Evolutionary conservation across 2,113 vertebrate genomes (phyloP).

Genomic region (Himantopus leucocephalus): DNA sequence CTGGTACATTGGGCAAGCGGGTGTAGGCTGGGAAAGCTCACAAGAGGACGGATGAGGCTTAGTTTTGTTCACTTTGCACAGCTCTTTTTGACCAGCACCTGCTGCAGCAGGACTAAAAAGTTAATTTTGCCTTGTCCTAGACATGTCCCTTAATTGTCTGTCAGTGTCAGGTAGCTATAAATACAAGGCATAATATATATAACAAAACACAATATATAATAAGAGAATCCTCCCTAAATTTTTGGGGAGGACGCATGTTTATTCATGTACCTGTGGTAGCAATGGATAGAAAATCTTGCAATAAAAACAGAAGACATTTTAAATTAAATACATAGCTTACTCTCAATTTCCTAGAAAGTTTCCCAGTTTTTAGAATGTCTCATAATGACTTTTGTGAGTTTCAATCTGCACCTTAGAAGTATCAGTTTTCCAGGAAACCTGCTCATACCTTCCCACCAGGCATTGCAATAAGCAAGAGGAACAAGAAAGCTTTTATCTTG

Average conservation of each 20-base stretch:
- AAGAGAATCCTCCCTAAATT: background rate
- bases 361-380: background rate
- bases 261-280: rapidly evolving
- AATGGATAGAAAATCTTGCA: background rate
- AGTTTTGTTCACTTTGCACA: background rate
- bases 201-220: background rate
- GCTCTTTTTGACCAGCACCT: background rate
- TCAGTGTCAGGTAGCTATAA: background rate
- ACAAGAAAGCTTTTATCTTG: background rate
- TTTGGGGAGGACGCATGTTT: rapidly evolving
- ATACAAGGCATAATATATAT: background rate
- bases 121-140: background rate
- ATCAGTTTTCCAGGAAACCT: background rate
- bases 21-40: background rate
- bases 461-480: background rate
- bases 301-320: rapidly evolving
- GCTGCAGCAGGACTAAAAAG: background rate
- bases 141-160: background rate
- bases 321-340: background rate
- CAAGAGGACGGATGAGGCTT: too few species aligned
- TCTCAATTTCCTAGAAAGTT: background rate
- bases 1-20: rapidly evolving
- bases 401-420: background rate
- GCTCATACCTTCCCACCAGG: background rate
- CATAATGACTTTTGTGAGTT: background rate